A percentile compares a stretch with the other conserved stretches of the same genome.
Conservation (phyloP, 1,140 invertebrate genomes). For the Drosophila prosaltans region DNA sequence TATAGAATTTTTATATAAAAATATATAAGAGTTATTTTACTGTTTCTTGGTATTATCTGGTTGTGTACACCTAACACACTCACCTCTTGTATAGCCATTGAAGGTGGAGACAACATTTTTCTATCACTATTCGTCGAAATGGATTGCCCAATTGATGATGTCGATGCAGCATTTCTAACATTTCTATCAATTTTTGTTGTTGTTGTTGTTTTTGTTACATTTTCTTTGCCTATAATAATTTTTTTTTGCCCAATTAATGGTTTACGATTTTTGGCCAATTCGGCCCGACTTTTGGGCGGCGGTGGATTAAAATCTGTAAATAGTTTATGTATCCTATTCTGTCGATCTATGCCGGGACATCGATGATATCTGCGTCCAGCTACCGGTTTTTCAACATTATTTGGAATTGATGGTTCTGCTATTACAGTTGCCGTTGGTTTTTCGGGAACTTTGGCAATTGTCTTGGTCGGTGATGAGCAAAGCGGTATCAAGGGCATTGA, state of each 20-base stretch:
- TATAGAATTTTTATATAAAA: too few species aligned
- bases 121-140: too few species aligned
- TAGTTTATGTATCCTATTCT: neutral
- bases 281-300: neutral
- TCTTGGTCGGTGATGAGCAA: neutral
- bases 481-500: neutral
- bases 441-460: neutral
- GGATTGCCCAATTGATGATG: too few species aligned
- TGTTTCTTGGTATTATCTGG: too few species aligned
- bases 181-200: too few species aligned
- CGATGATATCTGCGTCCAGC: neutral
- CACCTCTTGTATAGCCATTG: too few species aligned
- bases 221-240: too few species aligned
- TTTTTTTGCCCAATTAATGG: neutral
- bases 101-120: too few species aligned
- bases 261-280: neutral
- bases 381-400: neutral
- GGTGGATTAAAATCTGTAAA: conserved; percentile 1
- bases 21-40: too few species aligned
- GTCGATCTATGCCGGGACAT: neutral
- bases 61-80: too few species aligned
- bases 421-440: neutral
- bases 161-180: too few species aligned
- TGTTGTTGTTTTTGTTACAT: too few species aligned
- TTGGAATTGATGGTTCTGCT: neutral